Conservation (phyloP, 2,113 vertebrate species). For the Gymnogyps californianus region DNA sequence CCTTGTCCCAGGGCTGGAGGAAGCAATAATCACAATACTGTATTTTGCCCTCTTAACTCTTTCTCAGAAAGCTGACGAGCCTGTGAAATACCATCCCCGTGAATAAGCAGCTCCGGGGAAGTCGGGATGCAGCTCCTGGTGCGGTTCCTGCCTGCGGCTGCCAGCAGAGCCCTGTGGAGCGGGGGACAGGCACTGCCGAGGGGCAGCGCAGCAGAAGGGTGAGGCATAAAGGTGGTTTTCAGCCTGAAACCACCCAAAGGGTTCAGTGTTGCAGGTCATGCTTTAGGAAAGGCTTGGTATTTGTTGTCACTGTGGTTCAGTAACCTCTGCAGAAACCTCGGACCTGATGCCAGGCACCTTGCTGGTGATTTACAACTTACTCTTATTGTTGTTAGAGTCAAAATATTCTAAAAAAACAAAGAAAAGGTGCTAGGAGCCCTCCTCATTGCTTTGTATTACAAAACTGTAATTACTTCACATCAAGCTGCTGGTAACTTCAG, state of each 20-base stretch:
- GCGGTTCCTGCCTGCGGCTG: accelerated
- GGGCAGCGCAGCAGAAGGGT: background rate
- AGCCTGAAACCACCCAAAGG: background rate
- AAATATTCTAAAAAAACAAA: background rate
- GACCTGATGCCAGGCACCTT: background rate
- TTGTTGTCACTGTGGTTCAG: background rate
- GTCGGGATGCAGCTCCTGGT: background rate
- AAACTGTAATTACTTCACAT: background rate
- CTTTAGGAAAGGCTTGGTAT: background rate
- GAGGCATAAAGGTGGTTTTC: background rate
- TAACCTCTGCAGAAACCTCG: background rate
- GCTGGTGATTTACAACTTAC: background rate
- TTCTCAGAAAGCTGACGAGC: constrained; percentile 8
- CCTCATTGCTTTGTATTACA: background rate
- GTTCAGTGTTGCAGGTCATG: background rate
- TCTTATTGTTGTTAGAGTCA: background rate
- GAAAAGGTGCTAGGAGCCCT: background rate
- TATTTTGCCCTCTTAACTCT: constrained; percentile 48
- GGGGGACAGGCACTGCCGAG: background rate
- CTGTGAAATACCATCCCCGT: background rate
- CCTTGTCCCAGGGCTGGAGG: constrained; percentile 53
- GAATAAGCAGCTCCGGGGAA: background rate
- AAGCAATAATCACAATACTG: constrained; percentile 68
- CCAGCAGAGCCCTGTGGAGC: background rate
- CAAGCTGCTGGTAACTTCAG: background rate